Base-by-base conservation (phyloP, 2,888 invertebrate species). In the Chymomyza caudatula region DNA sequence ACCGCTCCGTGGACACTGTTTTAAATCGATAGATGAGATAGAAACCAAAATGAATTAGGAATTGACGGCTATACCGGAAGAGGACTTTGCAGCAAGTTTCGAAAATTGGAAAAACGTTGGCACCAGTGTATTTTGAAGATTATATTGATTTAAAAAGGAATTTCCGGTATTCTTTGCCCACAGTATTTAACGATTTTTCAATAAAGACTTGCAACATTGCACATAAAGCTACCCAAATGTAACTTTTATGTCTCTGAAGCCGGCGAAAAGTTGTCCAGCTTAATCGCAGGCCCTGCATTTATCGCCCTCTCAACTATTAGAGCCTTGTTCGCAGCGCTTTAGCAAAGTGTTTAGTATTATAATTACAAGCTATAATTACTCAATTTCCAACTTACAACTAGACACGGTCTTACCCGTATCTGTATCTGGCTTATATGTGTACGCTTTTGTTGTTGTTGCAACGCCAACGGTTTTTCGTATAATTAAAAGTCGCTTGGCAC, bases 401-500 rank as follows among this genome's bases (percentile, higher is more conserved):
- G 29, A 37, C 29, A 37, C 29, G 29, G 29, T 37, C 29, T 8
- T 37, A 37, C 2, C n/a, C n/a, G n/a, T n/a, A n/a, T n/a, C n/a
- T n/a, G n/a, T n/a, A 37, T 37, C 8, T 37, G 2, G 1, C 3
- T 11, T 11, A 4, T 37, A 11, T 37, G 3, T 51, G 15, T 51
- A 13, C 13, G 17, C n/a, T 51, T 4, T 52, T 52, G 25, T n/a
- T n/a, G n/a, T n/a, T n/a, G n/a, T n/a, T n/a, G 13, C 56, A 55
- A 55, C 11, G 37, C 37, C 19, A 70, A 60, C 60, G 63, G 56
- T 73, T 69, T 72, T 69, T 65, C 60, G 65, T 76, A 75, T 77
- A 78, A 87, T 87, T 83, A 84, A 83, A 87, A 74, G 63, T 67
- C 76, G 80, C 80, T 82, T 82, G 77, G 77, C 85, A 82, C 85